phyloP scores from a whole-genome alignment of 2,888 invertebrate genomes.

The Dugesia japonica region DNA sequence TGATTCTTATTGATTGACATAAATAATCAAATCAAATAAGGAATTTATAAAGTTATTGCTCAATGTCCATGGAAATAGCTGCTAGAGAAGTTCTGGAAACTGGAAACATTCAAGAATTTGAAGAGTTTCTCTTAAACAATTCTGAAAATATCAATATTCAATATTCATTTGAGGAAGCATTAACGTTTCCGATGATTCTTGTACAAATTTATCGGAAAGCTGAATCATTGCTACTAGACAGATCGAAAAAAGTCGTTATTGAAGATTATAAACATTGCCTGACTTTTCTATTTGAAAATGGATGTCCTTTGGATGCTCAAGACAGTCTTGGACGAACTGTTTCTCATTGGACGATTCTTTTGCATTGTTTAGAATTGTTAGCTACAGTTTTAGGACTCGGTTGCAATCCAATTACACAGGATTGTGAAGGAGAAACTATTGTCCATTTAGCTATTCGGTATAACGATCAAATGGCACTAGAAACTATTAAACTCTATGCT shows the following conservation, averaged over 20 bases:
- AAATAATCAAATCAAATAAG: no score
- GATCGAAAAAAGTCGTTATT: not conserved
- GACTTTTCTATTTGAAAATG: slow-evolving; percentile 44
- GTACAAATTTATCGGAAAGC: slow-evolving; percentile 32
- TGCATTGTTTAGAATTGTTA: slow-evolving; percentile 21
- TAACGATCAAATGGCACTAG: slow-evolving; percentile 21
- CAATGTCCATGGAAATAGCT: not conserved
- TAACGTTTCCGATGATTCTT: slow-evolving; percentile 34
- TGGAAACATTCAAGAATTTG: slow-evolving; percentile 17
- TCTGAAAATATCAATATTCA: slow-evolving; percentile 23
- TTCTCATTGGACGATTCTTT: slow-evolving; percentile 29
- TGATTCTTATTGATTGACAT: not conserved
- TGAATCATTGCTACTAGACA: slow-evolving; percentile 20
- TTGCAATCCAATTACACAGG: slow-evolving; percentile 31
- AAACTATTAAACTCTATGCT: slow-evolving; percentile 28
- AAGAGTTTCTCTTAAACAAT: not conserved
- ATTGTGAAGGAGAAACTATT: slow-evolving; percentile 32
- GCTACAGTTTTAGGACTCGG: slow-evolving; percentile 20
- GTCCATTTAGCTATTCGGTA: slow-evolving; percentile 30
- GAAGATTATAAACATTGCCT: slow-evolving; percentile 33
- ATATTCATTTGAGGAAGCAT: slow-evolving; percentile 29
- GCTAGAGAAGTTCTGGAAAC: slow-evolving; percentile 24
- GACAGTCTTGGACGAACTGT: slow-evolving; percentile 67
- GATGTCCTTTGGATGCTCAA: slow-evolving; percentile 75
- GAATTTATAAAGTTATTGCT: no score